Percentiles rank a stretch among this genome's conserved stretches.
These are phyloP conservation scores for Orthosia cruda DNA, from an alignment of 2,888 invertebrate genomes.

Conservation along the genomic window DNA sequence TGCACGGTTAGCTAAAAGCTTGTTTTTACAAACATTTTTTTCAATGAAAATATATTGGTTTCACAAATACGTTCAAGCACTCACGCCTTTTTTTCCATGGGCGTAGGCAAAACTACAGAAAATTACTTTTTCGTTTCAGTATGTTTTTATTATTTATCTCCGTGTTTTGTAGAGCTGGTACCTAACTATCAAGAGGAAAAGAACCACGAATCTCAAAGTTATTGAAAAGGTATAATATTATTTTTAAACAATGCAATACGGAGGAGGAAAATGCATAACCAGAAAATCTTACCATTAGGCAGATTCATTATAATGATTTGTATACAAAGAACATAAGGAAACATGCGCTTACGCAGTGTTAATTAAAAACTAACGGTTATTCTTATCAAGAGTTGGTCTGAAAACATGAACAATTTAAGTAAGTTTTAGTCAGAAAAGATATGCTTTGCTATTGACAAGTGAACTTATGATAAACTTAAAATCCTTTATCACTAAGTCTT, in stretches of 20 bases:
- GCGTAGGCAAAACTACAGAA: no score
- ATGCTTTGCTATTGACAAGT: not conserved
- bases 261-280: slow-evolving; percentile 8
- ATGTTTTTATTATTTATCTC: no score
- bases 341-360: not conserved
- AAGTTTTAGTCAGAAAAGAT: not conserved
- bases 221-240: not conserved
- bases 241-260: not conserved
- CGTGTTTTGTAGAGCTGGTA: no score
- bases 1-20: no score
- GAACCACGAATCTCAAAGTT: not conserved
- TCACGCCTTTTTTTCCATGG: no score
- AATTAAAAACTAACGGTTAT: slow-evolving; percentile 35
- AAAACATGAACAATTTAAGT: slow-evolving; percentile 2
- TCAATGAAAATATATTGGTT: no score
- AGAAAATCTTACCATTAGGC: not conserved
- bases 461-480: slow-evolving; percentile 26
- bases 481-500: not conserved
- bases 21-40: no score
- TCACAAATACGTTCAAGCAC: no score
- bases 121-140: no score
- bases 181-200: not conserved
- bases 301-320: not conserved
- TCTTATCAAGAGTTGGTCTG: slow-evolving; percentile 2
- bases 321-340: slow-evolving; percentile 22